Base-by-base conservation (phyloP, 1,140 invertebrate genomes). In the Drosophila pseudoananassae region DNA sequence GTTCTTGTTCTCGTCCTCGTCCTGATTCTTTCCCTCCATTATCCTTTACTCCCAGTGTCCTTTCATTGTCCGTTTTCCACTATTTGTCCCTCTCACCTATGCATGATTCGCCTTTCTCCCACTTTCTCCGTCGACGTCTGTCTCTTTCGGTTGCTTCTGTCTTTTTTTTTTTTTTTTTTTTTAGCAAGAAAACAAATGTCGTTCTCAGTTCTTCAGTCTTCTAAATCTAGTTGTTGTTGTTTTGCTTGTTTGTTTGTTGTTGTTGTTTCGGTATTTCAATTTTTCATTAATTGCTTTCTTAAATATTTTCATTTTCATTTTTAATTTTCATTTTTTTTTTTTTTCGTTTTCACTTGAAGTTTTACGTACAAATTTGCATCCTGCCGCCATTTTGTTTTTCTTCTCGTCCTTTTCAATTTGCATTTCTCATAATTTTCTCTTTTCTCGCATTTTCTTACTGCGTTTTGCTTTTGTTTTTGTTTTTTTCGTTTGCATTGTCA, bases 201-300 rank as follows among this genome's bases (percentile, higher is more conserved):
- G 49, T 81, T 87, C 71, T 88, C 83, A 88, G 83, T 88, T 87
- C 83, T 69, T 88, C 83, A 88, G 83, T 88, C 83, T 88, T 88
- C 83, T 88, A 88, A 83, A 88, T 88, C 83, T 88, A 88, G 83
- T 88, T 80, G 59, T 46, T 43, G 40, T 43, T 40, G 12, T 40
- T 76, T 78, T 76, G 68, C 84, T 75, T 63, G 60, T 72, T 78
- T 83, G 56, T 65, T 85, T 82, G 57, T 70, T 83, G 57, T 70
- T 83, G 70, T 82, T 84, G 59, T 69, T 69, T 69, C 65, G 63
- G 63, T 71, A 61, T 68, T 60, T 46, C 9, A 46, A 46, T 46
- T 68, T 59, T 59, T 76, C 55, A 51, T 76, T 60, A 78, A 66
- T 80, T 85, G 66, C 72, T 66, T 69, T 75, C 40, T 50, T 33